Conservation (phyloP, 2,113 vertebrate species). For the Lophotis ruficrista region DNA sequence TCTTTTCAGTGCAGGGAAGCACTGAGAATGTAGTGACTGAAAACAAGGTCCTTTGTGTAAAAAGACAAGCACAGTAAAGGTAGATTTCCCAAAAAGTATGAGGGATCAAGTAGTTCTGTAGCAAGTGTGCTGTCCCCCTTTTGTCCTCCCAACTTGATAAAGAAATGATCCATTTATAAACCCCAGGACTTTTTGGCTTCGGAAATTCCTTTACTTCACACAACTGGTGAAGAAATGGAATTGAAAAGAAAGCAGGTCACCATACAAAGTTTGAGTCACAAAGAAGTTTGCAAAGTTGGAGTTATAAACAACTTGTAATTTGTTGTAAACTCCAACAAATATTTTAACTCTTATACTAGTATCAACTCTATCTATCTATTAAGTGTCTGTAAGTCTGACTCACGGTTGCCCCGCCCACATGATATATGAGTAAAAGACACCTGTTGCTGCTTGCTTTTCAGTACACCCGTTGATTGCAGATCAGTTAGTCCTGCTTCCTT, state of each 20-base stretch:
- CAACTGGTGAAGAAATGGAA: not conserved
- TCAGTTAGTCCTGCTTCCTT: not conserved
- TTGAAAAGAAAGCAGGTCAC: not conserved
- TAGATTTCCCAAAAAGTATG: not conserved
- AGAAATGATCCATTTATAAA: not conserved
- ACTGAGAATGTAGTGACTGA: not conserved
- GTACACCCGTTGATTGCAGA: not conserved
- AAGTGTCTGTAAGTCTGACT: slow-evolving; percentile 25
- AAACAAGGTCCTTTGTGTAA: not conserved
- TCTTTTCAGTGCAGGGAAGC: not conserved
- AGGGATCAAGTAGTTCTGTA: not conserved
- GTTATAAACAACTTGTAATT: not conserved
- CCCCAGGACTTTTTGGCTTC: not conserved
- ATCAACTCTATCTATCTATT: not conserved
- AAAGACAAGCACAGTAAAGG: not conserved
- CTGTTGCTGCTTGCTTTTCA: slow-evolving; percentile 24
- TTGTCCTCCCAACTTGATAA: not conserved
- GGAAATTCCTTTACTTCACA: not conserved
- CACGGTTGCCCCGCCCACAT: not conserved
- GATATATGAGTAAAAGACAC: not conserved
- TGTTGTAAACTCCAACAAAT: too few relatives aligned
- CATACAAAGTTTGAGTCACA: not conserved
- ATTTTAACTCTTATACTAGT: not conserved
- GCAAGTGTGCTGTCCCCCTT: too few relatives aligned
- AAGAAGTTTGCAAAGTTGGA: not conserved